A percentile compares a stretch with the other conserved stretches of the same genome.
Evolutionary conservation across 2,888 invertebrate genomes (phyloP).

Genomic region (Heliconius ethilla): DNA sequence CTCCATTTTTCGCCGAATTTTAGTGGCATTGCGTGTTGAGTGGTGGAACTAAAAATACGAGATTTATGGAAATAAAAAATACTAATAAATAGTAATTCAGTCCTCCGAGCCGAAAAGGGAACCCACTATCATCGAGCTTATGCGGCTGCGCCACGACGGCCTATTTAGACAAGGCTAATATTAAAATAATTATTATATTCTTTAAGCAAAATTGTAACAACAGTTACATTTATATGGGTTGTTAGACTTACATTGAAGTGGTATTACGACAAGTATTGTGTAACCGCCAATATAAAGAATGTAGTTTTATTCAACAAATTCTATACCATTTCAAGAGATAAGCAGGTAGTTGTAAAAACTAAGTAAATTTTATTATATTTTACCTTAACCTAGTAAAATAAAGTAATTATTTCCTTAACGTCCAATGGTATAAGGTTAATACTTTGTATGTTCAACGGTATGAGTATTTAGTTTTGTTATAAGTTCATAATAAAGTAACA

Average conservation of each 20-base stretch:
- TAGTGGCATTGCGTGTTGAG: too few species aligned
- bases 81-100: too few species aligned
- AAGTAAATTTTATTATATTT: not conserved
- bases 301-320: slow-evolving; percentile 4
- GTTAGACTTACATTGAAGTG: slow-evolving; percentile 27
- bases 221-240: slow-evolving; percentile 33
- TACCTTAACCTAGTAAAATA: not conserved
- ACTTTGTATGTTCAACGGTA: not conserved
- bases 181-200: slow-evolving; percentile 1
- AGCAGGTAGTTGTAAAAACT: too few species aligned
- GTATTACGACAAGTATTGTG: slow-evolving; percentile 22
- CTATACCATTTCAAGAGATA: too few species aligned
- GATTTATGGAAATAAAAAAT: too few species aligned
- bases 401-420: not conserved
- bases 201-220: slow-evolving; percentile 7
- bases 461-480: not conserved
- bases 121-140: too few species aligned
- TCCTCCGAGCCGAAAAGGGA: too few species aligned
- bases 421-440: not conserved
- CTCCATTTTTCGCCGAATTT: too few species aligned
- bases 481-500: not conserved
- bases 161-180: not conserved
- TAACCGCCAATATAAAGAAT: slow-evolving; percentile 28
- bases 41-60: too few species aligned
- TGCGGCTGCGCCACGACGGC: too few species aligned